Evolutionary conservation across 2,797 vertebrate species (phyloP).

Genomic region (Helicolenus hilgendorfi): DNA sequence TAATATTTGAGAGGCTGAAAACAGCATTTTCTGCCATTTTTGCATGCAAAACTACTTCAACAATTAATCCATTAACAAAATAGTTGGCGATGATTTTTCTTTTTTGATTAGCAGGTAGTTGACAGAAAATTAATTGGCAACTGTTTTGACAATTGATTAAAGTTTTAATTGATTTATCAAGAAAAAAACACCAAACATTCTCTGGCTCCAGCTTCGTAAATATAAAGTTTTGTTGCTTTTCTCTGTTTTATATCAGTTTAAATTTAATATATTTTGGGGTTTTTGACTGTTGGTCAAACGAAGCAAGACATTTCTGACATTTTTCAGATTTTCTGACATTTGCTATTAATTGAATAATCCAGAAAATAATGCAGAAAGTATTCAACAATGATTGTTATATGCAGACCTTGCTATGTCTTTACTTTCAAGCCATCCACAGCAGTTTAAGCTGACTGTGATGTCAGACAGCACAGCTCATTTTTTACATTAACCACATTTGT

Average conservation of each 20-base stretch:
- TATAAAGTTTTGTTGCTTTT: no score
- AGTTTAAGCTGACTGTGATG: neutral
- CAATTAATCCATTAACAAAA: fast-evolving
- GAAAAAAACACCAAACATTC: neutral
- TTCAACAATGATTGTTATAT: no score
- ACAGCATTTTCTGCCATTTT: no score
- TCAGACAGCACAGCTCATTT: neutral
- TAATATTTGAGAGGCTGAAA: no score
- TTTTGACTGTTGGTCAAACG: no score
- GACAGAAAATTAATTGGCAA: neutral
- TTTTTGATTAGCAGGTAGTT: neutral
- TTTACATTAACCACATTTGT: neutral
- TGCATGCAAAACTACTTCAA: no score
- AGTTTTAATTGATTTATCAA: neutral
- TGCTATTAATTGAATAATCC: no score
- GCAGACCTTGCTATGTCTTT: neutral
- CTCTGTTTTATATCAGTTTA: neutral
- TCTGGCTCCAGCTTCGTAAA: neutral
- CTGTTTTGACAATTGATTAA: neutral
- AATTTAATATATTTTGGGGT: no score
- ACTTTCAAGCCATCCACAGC: neutral
- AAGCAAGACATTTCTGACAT: no score
- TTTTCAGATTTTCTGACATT: no score
- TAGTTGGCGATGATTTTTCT: no score
- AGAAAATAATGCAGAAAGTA: no score